Conservation (phyloP, 2,888 invertebrate species). For the Fragum whitleyi region DNA sequence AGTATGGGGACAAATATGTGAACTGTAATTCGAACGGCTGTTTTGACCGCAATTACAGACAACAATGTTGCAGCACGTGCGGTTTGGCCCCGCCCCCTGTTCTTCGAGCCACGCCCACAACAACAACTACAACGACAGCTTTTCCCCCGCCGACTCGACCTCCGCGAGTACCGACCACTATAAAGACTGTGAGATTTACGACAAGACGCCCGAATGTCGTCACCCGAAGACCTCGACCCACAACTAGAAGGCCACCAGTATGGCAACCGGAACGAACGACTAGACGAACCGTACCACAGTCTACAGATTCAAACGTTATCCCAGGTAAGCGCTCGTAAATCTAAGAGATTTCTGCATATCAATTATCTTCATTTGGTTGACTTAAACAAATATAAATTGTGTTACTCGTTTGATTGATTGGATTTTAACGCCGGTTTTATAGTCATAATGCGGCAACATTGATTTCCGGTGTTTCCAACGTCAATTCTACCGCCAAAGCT, state of each 20-base stretch:
- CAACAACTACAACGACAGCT: constrained; percentile 1
- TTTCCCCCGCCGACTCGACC: not conserved
- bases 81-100: constrained; percentile 61
- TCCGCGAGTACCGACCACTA: not conserved
- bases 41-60: constrained; percentile 50
- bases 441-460: too few relatives aligned
- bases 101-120: constrained; percentile 30
- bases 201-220: not conserved
- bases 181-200: not conserved
- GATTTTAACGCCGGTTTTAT: too few relatives aligned
- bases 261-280: constrained; percentile 1
- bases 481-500: too few relatives aligned
- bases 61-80: constrained; percentile 68
- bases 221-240: constrained; percentile 8
- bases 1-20: constrained; percentile 63
- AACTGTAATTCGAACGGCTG: constrained; percentile 50
- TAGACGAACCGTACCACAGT: not conserved
- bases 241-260: not conserved
- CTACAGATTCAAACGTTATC: not conserved
- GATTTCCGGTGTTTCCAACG: too few relatives aligned
- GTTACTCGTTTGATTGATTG: too few relatives aligned
- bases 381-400: too few relatives aligned
- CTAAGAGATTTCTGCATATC: too few relatives aligned
- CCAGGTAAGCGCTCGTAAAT: constrained; percentile 10
- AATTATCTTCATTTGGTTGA: too few relatives aligned